phyloP scores from a whole-genome alignment of 2,113 vertebrate species.

The Pipra filicauda region DNA sequence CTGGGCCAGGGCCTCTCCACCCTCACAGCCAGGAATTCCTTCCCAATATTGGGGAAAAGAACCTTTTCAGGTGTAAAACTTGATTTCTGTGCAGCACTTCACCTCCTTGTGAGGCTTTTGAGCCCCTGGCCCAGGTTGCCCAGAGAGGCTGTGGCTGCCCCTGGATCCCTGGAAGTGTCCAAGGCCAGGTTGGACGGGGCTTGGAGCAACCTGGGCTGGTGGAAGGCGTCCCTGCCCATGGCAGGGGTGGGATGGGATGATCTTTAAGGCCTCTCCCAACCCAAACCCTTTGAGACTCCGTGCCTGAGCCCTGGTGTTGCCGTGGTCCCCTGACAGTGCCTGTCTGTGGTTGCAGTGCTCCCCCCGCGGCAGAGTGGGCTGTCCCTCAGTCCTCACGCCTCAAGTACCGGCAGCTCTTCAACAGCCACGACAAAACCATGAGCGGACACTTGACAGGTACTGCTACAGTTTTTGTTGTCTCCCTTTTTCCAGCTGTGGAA shows the following conservation, averaged over 20 bases:
- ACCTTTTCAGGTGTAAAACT: neutral
- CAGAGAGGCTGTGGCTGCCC: neutral
- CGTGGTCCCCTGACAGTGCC: neutral
- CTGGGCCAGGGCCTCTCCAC: neutral
- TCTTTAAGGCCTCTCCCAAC: rapidly evolving
- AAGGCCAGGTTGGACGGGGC: neutral
- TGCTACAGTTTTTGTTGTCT: neutral
- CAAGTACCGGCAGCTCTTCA: conserved; percentile 97
- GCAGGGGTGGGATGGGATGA: neutral
- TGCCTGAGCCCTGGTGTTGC: neutral
- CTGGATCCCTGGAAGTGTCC: neutral
- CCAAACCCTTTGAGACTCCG: neutral
- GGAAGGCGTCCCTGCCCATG: neutral
- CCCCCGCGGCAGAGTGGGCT: conserved; percentile 87
- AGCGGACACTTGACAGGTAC: conserved; percentile 96
- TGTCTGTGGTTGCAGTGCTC: conserved; percentile 60
- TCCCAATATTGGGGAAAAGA: neutral
- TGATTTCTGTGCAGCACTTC: neutral
- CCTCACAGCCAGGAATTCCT: neutral
- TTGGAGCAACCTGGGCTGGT: neutral
- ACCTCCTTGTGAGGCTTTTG: neutral
- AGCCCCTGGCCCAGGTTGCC: neutral
- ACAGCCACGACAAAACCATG: conserved; percentile 99
- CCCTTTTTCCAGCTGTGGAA: neutral
- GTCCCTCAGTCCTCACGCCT: conserved; percentile 94